Evolutionary conservation across 2,797 vertebrate species (phyloP).

Genomic region (Danio jaintianensis): DNA sequence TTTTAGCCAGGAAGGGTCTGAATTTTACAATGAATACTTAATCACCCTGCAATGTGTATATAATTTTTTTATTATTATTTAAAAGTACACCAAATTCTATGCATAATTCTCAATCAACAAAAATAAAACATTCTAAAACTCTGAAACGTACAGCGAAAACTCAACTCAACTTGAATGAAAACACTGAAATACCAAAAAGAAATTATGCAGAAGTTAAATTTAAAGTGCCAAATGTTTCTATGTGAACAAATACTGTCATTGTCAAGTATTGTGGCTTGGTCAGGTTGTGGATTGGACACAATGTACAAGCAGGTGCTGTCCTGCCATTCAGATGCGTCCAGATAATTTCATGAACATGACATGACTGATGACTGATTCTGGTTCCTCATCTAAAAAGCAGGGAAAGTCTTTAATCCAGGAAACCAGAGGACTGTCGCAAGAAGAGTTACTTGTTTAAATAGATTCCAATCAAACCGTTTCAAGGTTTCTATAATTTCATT

Average conservation of each 20-base stretch:
- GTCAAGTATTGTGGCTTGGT: neutral
- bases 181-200: neutral
- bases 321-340: neutral
- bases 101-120: neutral
- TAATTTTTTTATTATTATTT: too few relatives aligned
- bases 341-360: constrained; percentile 2
- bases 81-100: too few relatives aligned
- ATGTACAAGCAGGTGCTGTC: neutral
- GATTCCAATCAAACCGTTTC: neutral
- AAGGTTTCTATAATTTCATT: too few relatives aligned
- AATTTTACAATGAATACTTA: too few relatives aligned
- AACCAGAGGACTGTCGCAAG: neutral
- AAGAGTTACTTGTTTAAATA: neutral
- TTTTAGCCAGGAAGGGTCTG: too few relatives aligned
- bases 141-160: neutral
- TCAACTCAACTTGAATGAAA: neutral
- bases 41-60: too few relatives aligned
- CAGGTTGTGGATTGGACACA: neutral
- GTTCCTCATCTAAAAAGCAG: neutral
- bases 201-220: neutral
- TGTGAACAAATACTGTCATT: neutral
- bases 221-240: neutral
- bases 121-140: neutral
- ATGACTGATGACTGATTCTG: neutral
- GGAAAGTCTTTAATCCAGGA: neutral